phyloP scores from a whole-genome alignment of 1,140 invertebrate species.

The Apis cerana region DNA sequence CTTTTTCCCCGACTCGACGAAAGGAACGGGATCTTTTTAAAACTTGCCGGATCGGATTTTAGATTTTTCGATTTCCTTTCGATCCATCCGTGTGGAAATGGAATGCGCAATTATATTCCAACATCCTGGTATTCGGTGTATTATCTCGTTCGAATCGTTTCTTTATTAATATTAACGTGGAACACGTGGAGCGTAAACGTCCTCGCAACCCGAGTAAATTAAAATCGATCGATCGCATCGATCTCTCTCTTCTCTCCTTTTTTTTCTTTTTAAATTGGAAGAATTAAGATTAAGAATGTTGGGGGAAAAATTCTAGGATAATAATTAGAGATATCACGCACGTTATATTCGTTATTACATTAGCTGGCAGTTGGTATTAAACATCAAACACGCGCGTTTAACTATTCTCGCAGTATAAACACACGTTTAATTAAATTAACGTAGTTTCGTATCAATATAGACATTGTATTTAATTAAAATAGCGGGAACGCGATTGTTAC shows the following conservation, averaged over 20 bases:
- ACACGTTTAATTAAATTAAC: not conserved
- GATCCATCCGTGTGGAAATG: not conserved
- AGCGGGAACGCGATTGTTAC: not conserved
- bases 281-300: not conserved
- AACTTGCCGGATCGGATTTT: not conserved
- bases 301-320: too few relatives aligned
- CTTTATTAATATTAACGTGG: not conserved
- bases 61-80: not conserved
- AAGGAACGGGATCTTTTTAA: not conserved
- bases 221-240: not conserved
- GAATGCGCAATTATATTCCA: not conserved
- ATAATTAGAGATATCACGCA: too few relatives aligned
- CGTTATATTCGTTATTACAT: too few relatives aligned
- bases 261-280: not conserved
- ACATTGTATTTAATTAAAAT: not conserved
- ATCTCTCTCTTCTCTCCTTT: not conserved
- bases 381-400: not conserved
- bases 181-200: too few relatives aligned
- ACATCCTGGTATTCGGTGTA: not conserved
- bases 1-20: not conserved
- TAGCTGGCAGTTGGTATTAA: not conserved
- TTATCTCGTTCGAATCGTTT: conserved; percentile 13
- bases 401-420: not conserved
- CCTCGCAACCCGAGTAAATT: not conserved
- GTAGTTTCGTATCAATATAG: not conserved